phyloP scores from a whole-genome alignment of 2,113 vertebrate genomes.

The Chaetorhynchus papuensis region DNA sequence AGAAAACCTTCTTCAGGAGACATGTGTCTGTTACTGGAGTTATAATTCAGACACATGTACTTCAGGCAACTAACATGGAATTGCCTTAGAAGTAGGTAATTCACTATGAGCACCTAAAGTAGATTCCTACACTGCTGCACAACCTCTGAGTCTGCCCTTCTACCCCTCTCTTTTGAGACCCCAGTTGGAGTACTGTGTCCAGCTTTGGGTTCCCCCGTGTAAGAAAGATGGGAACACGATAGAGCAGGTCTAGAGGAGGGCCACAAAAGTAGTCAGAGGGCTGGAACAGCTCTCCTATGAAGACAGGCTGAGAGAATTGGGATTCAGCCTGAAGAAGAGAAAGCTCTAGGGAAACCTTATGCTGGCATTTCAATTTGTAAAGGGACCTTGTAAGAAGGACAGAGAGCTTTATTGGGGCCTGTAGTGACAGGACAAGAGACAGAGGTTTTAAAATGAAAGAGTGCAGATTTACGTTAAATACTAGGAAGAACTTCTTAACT shows the following conservation, averaged over 20 bases:
- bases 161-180: background rate
- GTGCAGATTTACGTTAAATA: background rate
- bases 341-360: background rate
- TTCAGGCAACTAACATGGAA: background rate
- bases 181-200: background rate
- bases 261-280: background rate
- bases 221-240: background rate
- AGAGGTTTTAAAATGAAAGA: background rate
- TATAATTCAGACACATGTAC: background rate
- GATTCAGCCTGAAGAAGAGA: background rate
- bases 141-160: background rate
- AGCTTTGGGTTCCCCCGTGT: accelerated
- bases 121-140: background rate
- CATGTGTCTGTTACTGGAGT: background rate
- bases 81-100: background rate
- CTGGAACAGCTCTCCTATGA: background rate
- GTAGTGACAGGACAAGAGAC: no score
- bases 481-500: background rate
- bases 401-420: background rate
- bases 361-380: background rate
- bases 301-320: background rate
- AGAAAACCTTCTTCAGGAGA: background rate
- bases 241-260: background rate
- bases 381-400: background rate
- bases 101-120: background rate